A percentile compares a stretch with the other conserved stretches of the same genome.
Conservation (phyloP, 2,113 vertebrate species). For the Nycticorax nycticorax region DNA sequence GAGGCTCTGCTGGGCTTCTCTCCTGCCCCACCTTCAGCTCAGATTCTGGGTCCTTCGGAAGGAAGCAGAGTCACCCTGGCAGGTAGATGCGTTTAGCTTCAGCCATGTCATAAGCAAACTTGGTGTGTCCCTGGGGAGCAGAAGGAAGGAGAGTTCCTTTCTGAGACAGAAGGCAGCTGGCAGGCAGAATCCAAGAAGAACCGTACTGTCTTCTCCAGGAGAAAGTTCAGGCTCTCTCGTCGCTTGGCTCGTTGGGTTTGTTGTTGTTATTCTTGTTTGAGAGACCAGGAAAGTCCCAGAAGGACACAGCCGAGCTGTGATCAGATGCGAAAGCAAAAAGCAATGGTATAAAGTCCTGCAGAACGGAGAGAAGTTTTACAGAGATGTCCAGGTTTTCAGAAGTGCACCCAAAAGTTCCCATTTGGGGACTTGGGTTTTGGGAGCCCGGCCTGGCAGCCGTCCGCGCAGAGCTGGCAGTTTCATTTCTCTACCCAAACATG, state of each 20-base stretch:
- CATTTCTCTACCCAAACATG: not conserved
- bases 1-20: not conserved
- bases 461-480: not conserved
- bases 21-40: not conserved
- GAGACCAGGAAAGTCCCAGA: conserved; percentile 7
- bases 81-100: conserved; percentile 9
- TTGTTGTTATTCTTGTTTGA: conserved; percentile 54
- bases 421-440: not conserved
- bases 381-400: conserved; percentile 14
- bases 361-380: not conserved
- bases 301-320: not conserved
- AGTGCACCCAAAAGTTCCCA: not conserved
- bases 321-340: conserved; percentile 24
- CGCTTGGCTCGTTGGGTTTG: not conserved
- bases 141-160: not conserved
- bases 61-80: not conserved
- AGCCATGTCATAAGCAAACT: not conserved
- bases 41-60: not conserved
- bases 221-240: conserved; percentile 35
- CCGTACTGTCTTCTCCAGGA: conserved; percentile 1
- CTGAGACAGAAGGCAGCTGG: conserved; percentile 26
- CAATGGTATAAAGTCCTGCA: not conserved
- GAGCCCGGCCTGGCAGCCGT: not conserved
- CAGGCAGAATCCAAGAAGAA: not conserved
- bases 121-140: not conserved